These are phyloP conservation scores for Schizaphis graminum DNA, from an alignment of 2,888 invertebrate species.

Conservation along the genomic window DNA sequence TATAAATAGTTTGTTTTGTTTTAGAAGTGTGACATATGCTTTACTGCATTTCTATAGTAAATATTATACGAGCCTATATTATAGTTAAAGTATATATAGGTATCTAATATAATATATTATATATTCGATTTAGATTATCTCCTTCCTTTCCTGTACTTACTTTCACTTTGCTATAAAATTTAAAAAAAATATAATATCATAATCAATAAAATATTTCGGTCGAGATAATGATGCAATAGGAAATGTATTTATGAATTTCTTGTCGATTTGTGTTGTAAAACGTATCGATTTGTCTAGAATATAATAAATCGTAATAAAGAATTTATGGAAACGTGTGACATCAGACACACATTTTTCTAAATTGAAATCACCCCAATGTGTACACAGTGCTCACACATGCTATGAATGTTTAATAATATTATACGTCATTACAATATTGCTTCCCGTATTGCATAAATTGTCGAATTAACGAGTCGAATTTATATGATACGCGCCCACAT, in stretches of 20 bases:
- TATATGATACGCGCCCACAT: not conserved
- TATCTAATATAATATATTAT: not conserved
- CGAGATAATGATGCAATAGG: not conserved
- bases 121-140: not conserved
- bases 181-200: not conserved
- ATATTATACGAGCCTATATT: too few species aligned
- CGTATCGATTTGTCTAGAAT: not conserved
- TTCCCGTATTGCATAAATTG: constrained; percentile 27
- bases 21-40: not conserved
- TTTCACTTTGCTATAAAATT: not conserved
- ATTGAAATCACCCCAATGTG: not conserved
- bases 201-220: not conserved
- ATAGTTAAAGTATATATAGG: too few species aligned
- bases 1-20: not conserved
- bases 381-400: not conserved
- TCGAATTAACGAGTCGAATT: constrained; percentile 28
- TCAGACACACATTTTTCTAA: not conserved
- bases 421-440: not conserved
- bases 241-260: not conserved
- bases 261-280: not conserved
- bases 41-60: not conserved
- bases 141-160: not conserved
- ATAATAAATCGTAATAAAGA: not conserved
- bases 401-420: not conserved
- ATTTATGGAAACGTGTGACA: not conserved